Percentiles rank a stretch among this genome's conserved stretches.
Evolutionary conservation across 2,888 invertebrate species (phyloP).

Genomic region (Macaria notata): DNA sequence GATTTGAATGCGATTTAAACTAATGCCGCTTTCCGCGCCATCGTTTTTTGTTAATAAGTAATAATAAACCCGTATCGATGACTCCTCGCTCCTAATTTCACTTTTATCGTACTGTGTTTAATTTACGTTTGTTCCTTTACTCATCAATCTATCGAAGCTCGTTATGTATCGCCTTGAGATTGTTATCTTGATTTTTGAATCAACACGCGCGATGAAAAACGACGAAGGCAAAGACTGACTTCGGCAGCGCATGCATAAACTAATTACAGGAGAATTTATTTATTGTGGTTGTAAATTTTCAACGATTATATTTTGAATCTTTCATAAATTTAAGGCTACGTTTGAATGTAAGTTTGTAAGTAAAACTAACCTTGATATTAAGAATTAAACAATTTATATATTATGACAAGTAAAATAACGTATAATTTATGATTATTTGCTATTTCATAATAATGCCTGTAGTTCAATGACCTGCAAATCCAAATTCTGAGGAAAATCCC

Average conservation of each 20-base stretch:
- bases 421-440: too few species aligned
- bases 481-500: constrained; percentile 14
- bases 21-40: constrained; percentile 29
- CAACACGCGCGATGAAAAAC: constrained; percentile 26
- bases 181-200: constrained; percentile 31
- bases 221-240: constrained; percentile 19
- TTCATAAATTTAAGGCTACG: too few species aligned
- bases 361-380: too few species aligned
- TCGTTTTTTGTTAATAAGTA: constrained; percentile 16
- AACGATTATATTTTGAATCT: too few species aligned
- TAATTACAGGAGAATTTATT: constrained; percentile 29
- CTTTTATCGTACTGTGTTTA: not conserved
- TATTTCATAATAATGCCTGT: too few species aligned
- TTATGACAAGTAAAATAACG: too few species aligned
- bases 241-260: constrained; percentile 21
- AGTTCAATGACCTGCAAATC: too few species aligned
- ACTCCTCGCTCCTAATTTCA: constrained; percentile 1
- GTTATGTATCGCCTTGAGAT: constrained; percentile 22
- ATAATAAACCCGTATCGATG: not conserved
- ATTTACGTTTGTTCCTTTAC: constrained; percentile 2
- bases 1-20: constrained; percentile 33
- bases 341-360: too few species aligned
- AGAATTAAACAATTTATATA: too few species aligned
- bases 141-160: constrained; percentile 18
- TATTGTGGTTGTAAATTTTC: constrained; percentile 25